Base-by-base conservation (phyloP, 2,888 invertebrate species). In the Stramonita haemastoma region DNA sequence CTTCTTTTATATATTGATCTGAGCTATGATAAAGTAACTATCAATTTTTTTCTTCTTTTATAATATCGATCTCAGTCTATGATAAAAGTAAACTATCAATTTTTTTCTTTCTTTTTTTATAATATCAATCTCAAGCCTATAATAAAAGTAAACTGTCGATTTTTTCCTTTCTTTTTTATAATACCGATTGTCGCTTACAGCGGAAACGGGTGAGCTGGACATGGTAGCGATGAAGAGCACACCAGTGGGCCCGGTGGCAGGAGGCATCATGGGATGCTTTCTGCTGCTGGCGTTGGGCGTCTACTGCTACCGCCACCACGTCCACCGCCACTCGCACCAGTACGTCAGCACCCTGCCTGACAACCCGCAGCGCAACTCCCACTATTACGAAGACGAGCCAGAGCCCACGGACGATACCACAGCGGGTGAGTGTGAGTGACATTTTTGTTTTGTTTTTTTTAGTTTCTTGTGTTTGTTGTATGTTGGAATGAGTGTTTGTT, bases 211-310 rank as follows among this genome's bases (percentile, higher is more conserved):
- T n/a, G 91, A 90, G 13, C 90, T 92, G 83, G 94, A 94, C 32
- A 92, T 92, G 26, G 90, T 92, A 17, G 92, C 92, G 4, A 91
- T 93, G 26, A 95, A 95, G 92, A 95, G 94, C 90, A 95, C 98
- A 0, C 98, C 98, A 0, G 97, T 98, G 60, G 98, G 98, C 0
- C 98, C 98, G 0, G 98, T 98, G 81, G 97, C 98, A 19, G 98
- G 98, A 13, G 98, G 98, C 87, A 97, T 98, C 90, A 97, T 98
- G 90, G 98, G 98, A 29, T 97, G 98, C 88, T 97, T 98, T 94
- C 96, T 98, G 93, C 97, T 98, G 19, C 97, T 98, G 92, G 98
- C 98, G 0, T 97, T 98, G 89, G 97, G 97, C 19, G 97, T 98
- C 91, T 98, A 98, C 95, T 98, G 98, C 95, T 95, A 95, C 91